A percentile compares a stretch with the other conserved stretches of the same genome.
Conservation (phyloP, 92 coral and sea anemone genomes). For the Nematostella vectensis region DNA sequence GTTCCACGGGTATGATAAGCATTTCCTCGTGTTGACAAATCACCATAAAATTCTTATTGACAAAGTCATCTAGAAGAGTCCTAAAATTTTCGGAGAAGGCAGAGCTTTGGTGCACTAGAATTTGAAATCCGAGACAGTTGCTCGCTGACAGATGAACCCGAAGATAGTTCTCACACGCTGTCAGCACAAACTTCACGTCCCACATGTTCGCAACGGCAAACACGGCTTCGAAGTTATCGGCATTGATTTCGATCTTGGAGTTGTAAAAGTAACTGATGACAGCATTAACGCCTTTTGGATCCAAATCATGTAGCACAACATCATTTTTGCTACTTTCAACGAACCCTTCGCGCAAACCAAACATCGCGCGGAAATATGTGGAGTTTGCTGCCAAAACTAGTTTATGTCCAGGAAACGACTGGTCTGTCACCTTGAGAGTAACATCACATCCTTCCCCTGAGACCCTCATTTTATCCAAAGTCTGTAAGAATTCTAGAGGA, state of each 20-base stretch:
- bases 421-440: constrained; percentile 38
- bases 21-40: constrained; percentile 33
- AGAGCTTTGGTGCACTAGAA: constrained; percentile 15
- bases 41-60: constrained; percentile 34
- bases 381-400: constrained; percentile 48
- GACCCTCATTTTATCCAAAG: constrained; percentile 40
- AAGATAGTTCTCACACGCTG: constrained; percentile 29
- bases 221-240: constrained; percentile 39
- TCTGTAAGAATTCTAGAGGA: constrained; percentile 19
- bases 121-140: constrained; percentile 35
- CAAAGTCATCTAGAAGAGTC: constrained; percentile 18
- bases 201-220: constrained; percentile 45
- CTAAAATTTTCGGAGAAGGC: constrained; percentile 18
- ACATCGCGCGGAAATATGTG: constrained; percentile 53
- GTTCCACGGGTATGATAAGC: constrained; percentile 20
- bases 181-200: constrained; percentile 34
- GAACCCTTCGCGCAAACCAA: constrained; percentile 19
- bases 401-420: constrained; percentile 35
- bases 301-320: constrained; percentile 40
- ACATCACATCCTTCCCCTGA: constrained; percentile 51
- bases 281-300: constrained; percentile 32
- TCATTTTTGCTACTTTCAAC: constrained; percentile 22
- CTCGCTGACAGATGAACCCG: constrained; percentile 15
- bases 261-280: constrained; percentile 51
- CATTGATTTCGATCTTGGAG: constrained; percentile 28